Conservation (phyloP, 2,113 vertebrate species). For the Bucco capensis region DNA sequence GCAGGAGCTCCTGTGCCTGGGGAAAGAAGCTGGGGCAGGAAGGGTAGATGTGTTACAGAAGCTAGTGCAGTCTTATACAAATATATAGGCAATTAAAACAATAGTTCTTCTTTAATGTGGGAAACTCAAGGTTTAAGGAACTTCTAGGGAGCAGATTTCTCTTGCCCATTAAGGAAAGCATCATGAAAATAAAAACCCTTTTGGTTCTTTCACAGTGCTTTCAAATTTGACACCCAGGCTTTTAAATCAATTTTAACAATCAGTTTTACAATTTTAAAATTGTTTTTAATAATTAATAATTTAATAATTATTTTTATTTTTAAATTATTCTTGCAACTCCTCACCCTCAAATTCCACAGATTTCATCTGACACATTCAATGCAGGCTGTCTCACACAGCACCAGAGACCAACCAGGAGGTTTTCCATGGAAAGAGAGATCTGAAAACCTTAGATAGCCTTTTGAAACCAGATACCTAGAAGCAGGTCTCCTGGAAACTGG, state of each 20-base stretch:
- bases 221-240: background rate
- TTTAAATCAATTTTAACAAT: background rate
- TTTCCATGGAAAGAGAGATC: background rate
- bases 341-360: background rate
- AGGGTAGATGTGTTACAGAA: background rate
- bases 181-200: background rate
- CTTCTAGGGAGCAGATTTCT: background rate
- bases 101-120: background rate
- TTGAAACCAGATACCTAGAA: background rate
- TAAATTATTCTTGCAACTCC: background rate
- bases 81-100: background rate
- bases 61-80: background rate
- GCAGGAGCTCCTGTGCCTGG: background rate
- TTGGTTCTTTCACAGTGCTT: background rate
- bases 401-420: fast-evolving
- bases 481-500: background rate
- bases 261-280: background rate
- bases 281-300: too few relatives aligned
- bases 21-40: background rate
- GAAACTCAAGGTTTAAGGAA: background rate
- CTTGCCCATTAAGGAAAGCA: background rate
- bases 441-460: background rate
- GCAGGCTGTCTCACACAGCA: fast-evolving
- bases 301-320: too few relatives aligned
- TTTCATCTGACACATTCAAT: background rate